A percentile compares a stretch with the other conserved stretches of the same genome.
phyloP scores from a whole-genome alignment of 2,113 vertebrate species.

The Neolamprologus sp. region DNA sequence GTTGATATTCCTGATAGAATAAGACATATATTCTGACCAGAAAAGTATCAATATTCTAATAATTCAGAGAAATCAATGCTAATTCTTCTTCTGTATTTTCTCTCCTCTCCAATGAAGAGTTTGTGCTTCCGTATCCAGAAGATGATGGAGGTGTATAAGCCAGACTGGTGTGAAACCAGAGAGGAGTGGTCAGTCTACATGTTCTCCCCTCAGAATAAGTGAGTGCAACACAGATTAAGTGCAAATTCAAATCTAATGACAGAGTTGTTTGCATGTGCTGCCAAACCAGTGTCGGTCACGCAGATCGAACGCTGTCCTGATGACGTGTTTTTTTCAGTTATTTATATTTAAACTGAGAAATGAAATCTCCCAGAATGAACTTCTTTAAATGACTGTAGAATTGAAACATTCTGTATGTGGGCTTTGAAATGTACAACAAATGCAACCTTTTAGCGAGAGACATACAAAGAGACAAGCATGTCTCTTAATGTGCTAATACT shows the following conservation, averaged over 20 bases:
- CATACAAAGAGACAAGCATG: not conserved
- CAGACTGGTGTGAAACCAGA: slow-evolving; percentile 90
- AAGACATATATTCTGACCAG: accelerated
- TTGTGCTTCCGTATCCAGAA: slow-evolving; percentile 91
- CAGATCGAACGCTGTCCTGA: not conserved
- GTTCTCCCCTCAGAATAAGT: slow-evolving; percentile 95
- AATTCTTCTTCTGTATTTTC: not conserved
- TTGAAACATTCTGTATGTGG: not conserved
- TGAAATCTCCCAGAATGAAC: not conserved
- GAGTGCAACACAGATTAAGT: not conserved
- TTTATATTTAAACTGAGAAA: not conserved
- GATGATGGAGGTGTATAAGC: slow-evolving; percentile 95
- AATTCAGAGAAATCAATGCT: not conserved
- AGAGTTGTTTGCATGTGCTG: accelerated
- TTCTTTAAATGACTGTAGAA: not conserved
- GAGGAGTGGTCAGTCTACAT: slow-evolving; percentile 93
- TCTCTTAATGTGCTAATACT: not conserved
- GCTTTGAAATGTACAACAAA: not conserved
- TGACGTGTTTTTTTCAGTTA: not conserved
- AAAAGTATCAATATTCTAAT: not conserved
- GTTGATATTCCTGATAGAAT: not conserved
- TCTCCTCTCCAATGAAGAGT: slow-evolving; percentile 64
- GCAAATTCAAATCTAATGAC: not conserved
- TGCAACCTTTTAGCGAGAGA: not conserved
- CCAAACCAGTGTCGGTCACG: not conserved